Percentiles rank a stretch among this genome's conserved stretches.
Evolutionary conservation across 2,113 vertebrate species (phyloP).

Genomic region (Nerophis lumbriciformis): DNA sequence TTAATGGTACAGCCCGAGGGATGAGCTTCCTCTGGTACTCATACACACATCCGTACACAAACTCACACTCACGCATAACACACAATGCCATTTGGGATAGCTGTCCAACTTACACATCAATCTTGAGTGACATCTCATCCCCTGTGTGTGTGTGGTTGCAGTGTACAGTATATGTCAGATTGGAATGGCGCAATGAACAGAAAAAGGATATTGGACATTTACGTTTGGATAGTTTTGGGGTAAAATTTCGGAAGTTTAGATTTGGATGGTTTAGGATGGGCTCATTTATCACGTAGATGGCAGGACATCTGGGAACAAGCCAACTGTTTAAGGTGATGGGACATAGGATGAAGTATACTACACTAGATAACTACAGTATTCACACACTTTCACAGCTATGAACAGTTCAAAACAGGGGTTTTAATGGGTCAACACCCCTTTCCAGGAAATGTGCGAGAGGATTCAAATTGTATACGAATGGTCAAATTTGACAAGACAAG

Average conservation of each 20-base stretch:
- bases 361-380: no score
- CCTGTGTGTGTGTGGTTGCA: slow-evolving; percentile 18
- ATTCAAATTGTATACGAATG: no score
- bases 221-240: slow-evolving; percentile 19
- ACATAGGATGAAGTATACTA: neutral
- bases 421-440: no score
- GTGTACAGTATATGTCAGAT: slow-evolving; percentile 10
- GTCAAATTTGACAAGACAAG: no score
- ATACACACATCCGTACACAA: slow-evolving; percentile 24
- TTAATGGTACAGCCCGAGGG: slow-evolving; percentile 46
- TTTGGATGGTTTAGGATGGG: slow-evolving; percentile 34
- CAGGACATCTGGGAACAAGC: slow-evolving; percentile 34
- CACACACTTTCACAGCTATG: no score
- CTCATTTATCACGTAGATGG: slow-evolving; percentile 52
- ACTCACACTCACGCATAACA: slow-evolving; percentile 27
- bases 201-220: slow-evolving; percentile 8
- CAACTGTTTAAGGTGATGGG: slow-evolving; percentile 31
- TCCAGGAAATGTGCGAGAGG: no score
- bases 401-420: no score
- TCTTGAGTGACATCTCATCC: slow-evolving; percentile 60
- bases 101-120: slow-evolving; percentile 58
- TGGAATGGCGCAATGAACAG: slow-evolving; percentile 14
- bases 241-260: slow-evolving; percentile 37
- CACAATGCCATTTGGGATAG: slow-evolving; percentile 48
- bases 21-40: slow-evolving; percentile 12